Evolutionary conservation across 2,888 invertebrate species (phyloP), one percentile per base, ranked within the genome.

Genomic region (Hartigia nigra): DNA sequence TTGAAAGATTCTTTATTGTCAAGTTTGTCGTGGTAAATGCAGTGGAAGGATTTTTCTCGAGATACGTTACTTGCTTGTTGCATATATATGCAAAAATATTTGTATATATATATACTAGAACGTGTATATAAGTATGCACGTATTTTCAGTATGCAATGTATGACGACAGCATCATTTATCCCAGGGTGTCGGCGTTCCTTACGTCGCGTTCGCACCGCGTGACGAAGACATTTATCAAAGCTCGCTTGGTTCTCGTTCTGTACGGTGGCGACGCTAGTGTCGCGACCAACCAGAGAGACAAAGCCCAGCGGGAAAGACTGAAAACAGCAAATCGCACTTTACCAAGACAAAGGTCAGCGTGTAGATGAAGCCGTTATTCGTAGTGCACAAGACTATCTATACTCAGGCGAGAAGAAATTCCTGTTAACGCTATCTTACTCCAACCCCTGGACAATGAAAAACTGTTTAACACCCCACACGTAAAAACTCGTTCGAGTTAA

Each of bases 251-350:
- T 72, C 31, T 5, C 34, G 14, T 72, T 72, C 31, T 2, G 23
- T 55, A 72, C 72, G 31, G 12, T 32, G 72, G 34, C 72, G 55
- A 14, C 55, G 55, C 55, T 55, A 23, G 55, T 55, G 55, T 55
- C 55, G 55, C 55, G 2, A 2, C 23, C 55, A 55, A 23, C 55
- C 9, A 23, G 55, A 23, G 55, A 55, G 55, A 55, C 55, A 55
- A 55, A 55, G 55, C 55, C 55, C 55, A 55, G 55, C 23, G 55
- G 55, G 55, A 55, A 55, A 55, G 55, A 55, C 55, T 55, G 23
- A 12, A 31, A 32, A 72, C 72, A 72, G 31, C 72, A 34, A 72
- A 72, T 34, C 34, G 72, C 72, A 72, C 72, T 72, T 72, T 72
- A 31, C 72, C 55, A 55, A 23, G 55, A 55, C 9, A 55, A 55